Conservation (phyloP, 2,888 invertebrate genomes). For the Subacronicta megacephala region DNA sequence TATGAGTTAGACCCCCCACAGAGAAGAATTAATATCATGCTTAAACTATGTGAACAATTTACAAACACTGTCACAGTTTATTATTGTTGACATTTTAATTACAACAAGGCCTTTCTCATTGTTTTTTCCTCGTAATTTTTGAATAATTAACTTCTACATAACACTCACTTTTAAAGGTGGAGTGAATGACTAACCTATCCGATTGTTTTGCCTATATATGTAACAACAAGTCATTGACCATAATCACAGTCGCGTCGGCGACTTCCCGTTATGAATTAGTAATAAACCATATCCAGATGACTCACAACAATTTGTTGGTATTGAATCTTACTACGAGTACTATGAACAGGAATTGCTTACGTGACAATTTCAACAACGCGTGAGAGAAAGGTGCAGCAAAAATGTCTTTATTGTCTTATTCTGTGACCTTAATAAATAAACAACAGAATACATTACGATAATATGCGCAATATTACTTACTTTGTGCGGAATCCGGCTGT, state of each 20-base stretch:
- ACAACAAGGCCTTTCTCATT: slow-evolving; percentile 22
- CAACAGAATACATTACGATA: slow-evolving; percentile 53
- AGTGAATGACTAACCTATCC: slow-evolving; percentile 54
- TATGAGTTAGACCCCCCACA: slow-evolving; percentile 43
- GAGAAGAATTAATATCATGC: slow-evolving; percentile 6
- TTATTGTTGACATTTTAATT: slow-evolving; percentile 37
- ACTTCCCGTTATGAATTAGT: slow-evolving; percentile 86
- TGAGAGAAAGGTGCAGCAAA: slow-evolving; percentile 66
- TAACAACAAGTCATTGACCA: slow-evolving; percentile 81
- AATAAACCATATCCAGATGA: slow-evolving; percentile 74
- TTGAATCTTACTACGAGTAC: too few relatives aligned
- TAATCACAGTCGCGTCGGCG: slow-evolving; percentile 67
- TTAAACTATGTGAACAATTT: slow-evolving; percentile 2
- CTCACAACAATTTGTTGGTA: slow-evolving; percentile 70
- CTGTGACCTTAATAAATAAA: slow-evolving; percentile 59
- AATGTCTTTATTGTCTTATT: slow-evolving; percentile 55
- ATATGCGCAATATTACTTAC: slow-evolving; percentile 85
- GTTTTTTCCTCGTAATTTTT: slow-evolving; percentile 17
- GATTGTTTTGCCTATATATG: slow-evolving; percentile 70
- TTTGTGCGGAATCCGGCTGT: slow-evolving; percentile 96
- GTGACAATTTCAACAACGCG: slow-evolving; percentile 62
- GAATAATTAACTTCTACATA: slow-evolving; percentile 18
- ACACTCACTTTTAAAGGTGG: background rate
- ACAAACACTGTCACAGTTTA: background rate
- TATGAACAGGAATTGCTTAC: slow-evolving; percentile 70